A percentile compares a stretch with the other conserved stretches of the same genome.
phyloP scores from a whole-genome alignment of 2,113 vertebrate species.

The Odocoileus hemionus region DNA sequence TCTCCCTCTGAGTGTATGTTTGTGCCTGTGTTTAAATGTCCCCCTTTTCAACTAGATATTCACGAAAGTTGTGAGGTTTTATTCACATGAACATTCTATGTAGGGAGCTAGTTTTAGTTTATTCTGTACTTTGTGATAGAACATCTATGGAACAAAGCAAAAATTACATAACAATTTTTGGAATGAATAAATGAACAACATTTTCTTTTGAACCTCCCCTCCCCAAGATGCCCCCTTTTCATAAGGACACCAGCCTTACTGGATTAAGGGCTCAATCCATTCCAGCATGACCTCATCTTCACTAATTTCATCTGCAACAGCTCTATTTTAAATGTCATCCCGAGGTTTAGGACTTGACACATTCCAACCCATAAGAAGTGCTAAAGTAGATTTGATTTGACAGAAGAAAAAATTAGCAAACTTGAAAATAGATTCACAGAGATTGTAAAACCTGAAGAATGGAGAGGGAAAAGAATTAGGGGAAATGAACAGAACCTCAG shows the following conservation, averaged over 20 bases:
- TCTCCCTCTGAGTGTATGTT: not conserved
- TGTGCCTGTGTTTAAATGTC: not conserved
- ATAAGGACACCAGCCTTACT: not conserved
- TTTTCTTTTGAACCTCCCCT: not conserved
- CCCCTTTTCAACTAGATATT: not conserved
- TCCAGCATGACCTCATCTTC: not conserved
- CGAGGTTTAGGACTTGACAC: not conserved
- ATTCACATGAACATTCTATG: not conserved
- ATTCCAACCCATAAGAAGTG: not conserved
- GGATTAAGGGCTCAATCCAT: not conserved
- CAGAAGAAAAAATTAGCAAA: not conserved
- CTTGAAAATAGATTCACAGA: not conserved
- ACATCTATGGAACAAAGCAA: not conserved
- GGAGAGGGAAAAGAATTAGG: not conserved
- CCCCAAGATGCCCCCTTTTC: not conserved
- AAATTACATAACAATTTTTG: not conserved
- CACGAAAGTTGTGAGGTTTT: not conserved
- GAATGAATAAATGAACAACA: not conserved
- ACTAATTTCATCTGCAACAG: not conserved
- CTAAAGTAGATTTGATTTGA: not conserved
- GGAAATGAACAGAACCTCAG: not conserved
- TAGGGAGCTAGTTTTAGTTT: not conserved
- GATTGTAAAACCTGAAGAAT: not conserved
- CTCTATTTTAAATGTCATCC: not conserved
- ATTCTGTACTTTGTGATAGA: not conserved